Conservation (phyloP, 2,888 invertebrate species). For the Hyposoter didymator region DNA sequence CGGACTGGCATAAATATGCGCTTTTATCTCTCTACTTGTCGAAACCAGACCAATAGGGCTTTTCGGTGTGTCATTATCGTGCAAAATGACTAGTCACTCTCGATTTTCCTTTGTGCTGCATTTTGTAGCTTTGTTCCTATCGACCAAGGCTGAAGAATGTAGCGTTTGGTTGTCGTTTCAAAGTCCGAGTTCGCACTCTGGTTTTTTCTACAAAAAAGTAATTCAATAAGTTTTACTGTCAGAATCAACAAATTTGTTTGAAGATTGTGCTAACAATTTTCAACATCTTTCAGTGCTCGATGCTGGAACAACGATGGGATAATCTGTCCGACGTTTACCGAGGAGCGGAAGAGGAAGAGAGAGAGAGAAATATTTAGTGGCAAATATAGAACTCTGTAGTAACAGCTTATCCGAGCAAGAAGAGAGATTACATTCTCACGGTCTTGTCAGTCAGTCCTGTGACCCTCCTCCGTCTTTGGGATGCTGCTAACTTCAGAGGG, state of each 20-base stretch:
- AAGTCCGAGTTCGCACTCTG: not conserved
- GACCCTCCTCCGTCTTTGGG: constrained; percentile 24
- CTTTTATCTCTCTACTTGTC: not conserved
- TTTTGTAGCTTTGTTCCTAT: not conserved
- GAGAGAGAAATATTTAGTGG: constrained; percentile 9
- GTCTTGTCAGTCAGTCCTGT: constrained; percentile 26
- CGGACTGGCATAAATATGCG: not conserved
- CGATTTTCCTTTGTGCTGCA: not conserved
- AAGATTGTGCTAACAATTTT: constrained; percentile 7
- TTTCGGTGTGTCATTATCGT: constrained; percentile 21
- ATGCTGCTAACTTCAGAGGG: constrained; percentile 46
- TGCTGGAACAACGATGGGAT: constrained; percentile 50
- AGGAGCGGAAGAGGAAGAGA: constrained; percentile 32
- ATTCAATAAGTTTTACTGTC: not conserved
- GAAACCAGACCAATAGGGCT: constrained; percentile 1
- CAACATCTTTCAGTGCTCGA: constrained; percentile 27
- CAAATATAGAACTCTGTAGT: not conserved
- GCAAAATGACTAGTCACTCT: constrained; percentile 13
- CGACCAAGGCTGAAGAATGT: constrained; percentile 1
- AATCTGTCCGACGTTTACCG: constrained; percentile 41
- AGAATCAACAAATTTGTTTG: too few species aligned
- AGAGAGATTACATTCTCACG: constrained; percentile 59
- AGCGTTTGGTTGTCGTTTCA: not conserved
- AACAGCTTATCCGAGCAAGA: constrained; percentile 49
- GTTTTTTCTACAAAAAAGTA: not conserved